Conservation (phyloP, 2,113 vertebrate species). For the Phycodurus eques region DNA sequence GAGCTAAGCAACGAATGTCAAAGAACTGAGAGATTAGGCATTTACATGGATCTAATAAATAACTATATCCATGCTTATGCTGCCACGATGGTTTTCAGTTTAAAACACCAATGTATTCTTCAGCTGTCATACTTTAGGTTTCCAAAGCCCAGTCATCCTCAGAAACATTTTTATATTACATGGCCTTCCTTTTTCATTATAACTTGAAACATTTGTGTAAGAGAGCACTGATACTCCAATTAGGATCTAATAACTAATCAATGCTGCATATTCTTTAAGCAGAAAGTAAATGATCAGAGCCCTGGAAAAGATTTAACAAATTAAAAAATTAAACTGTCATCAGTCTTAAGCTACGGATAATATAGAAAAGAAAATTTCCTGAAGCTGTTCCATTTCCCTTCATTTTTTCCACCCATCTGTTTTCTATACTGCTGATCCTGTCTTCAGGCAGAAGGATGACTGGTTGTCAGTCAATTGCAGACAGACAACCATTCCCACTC, state of each 20-base stretch:
- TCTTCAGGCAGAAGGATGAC: not conserved
- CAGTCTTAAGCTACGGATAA: constrained; percentile 64
- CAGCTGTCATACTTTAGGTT: not conserved
- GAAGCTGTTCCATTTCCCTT: not conserved
- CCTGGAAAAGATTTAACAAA: constrained; percentile 80
- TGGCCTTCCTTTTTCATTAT: constrained; percentile 87
- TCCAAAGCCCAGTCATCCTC: not conserved
- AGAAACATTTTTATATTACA: constrained; percentile 70
- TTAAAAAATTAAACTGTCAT: constrained; percentile 88
- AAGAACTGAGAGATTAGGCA: constrained; percentile 29
- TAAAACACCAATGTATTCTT: constrained; percentile 57
- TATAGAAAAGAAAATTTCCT: no score
- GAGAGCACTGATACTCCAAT: constrained; percentile 89
- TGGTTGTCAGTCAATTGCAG: not conserved
- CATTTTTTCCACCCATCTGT: not conserved
- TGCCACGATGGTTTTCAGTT: constrained; percentile 7
- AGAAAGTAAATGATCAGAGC: constrained; percentile 93
- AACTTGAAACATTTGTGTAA: constrained; percentile 77
- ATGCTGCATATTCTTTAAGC: constrained; percentile 91
- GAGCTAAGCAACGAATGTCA: constrained; percentile 57
- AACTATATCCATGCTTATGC: not conserved
- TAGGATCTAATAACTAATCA: constrained; percentile 94
- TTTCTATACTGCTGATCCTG: no score
- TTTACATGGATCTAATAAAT: constrained; percentile 27
- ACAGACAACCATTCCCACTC: not conserved